These are phyloP conservation scores for Heliconius erato DNA, from an alignment of 2,888 invertebrate species.

Conservation along the genomic window DNA sequence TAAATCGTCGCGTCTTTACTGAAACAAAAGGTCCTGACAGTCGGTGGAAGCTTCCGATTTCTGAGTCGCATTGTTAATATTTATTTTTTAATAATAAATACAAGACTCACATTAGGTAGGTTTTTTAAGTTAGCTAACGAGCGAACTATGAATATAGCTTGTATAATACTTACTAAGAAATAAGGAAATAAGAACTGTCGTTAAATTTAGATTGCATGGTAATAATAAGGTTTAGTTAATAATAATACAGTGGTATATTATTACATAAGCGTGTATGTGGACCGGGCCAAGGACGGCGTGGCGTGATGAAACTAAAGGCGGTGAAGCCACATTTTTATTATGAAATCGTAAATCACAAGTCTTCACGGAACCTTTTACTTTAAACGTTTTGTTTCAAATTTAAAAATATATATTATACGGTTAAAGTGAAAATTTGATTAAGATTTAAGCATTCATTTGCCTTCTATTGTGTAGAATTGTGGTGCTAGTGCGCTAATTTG, in stretches of 20 bases:
- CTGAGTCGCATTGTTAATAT: neutral
- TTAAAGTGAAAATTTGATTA: slow-evolving; percentile 2
- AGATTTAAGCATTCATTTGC: neutral
- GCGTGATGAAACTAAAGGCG: slow-evolving; percentile 47
- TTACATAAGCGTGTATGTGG: slow-evolving; percentile 45
- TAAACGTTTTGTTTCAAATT: slow-evolving; percentile 28
- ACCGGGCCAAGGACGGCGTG: slow-evolving; percentile 54
- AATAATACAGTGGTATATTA: slow-evolving; percentile 13
- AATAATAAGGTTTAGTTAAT: slow-evolving; percentile 6
- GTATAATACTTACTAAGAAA: neutral
- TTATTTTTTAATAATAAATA: neutral
- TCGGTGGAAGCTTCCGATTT: neutral
- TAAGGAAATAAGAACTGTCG: neutral
- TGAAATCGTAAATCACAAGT: slow-evolving; percentile 41
- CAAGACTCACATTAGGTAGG: neutral
- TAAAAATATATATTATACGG: slow-evolving; percentile 12
- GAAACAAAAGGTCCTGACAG: neutral
- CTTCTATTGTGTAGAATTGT: neutral
- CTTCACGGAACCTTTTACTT: slow-evolving; percentile 32
- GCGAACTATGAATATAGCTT: neutral
- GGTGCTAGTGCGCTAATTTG: neutral
- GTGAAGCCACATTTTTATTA: slow-evolving; percentile 46
- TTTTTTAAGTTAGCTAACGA: neutral
- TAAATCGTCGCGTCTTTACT: neutral
- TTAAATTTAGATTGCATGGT: neutral